Percentiles rank a stretch among this genome's conserved stretches.
Evolutionary conservation across 2,113 vertebrate species (phyloP).

Genomic region (Dasyprocta punctata): DNA sequence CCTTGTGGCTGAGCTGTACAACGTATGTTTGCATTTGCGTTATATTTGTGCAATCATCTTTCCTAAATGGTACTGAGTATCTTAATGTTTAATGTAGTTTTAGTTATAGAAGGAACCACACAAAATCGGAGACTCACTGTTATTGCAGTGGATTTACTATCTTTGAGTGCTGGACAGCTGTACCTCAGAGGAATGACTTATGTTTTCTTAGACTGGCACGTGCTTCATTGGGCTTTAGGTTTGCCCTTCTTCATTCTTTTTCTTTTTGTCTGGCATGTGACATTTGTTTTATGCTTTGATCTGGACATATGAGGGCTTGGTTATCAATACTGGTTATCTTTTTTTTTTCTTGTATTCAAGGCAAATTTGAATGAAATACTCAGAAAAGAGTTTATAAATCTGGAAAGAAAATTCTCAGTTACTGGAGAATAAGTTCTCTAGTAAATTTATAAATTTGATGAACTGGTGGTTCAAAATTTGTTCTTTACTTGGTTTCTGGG

Average conservation of each 20-base stretch:
- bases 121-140: rapidly evolving
- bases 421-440: neutral
- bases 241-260: neutral
- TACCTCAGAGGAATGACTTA: neutral
- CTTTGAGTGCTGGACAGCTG: rapidly evolving
- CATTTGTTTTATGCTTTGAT: neutral
- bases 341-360: neutral
- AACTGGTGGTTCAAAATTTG: neutral
- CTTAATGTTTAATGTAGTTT: neutral
- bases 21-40: too few relatives aligned
- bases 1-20: neutral
- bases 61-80: neutral
- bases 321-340: neutral
- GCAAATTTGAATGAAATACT: neutral
- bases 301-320: rapidly evolving
- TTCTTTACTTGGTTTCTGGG: neutral
- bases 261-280: neutral
- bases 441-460: neutral
- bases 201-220: neutral
- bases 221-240: neutral
- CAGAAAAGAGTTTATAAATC: neutral
- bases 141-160: neutral
- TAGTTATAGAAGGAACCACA: neutral
- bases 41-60: neutral
- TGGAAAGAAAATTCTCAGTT: neutral